Evolutionary conservation across 2,797 vertebrate genomes (phyloP), one percentile per base, ranked within the genome.

Genomic region (Jordanella pulchra): DNA sequence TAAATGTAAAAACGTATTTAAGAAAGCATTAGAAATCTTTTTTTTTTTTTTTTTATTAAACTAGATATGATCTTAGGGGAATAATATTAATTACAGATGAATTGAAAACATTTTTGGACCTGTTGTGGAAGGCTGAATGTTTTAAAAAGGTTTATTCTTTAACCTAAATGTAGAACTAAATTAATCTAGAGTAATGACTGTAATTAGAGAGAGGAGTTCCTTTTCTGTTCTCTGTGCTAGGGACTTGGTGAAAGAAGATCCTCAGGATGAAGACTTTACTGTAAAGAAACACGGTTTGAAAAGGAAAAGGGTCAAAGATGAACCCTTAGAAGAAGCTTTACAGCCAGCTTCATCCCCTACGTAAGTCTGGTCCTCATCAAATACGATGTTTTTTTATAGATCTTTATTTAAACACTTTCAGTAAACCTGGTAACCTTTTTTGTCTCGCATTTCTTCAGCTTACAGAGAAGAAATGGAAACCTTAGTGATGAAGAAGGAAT

Each of bases 261-360:
- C 53, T 21, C 75, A 86, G 30, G 86, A 90, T 21, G 69, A 77
- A 1, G 92, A 93, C 75, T 94, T 93, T 25, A 74, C 76, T 13
- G n/a, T 25, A 28, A 86, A 87, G 75, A 89, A 87, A 77, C 92
- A 70, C 71, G 88, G 89, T 23, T 50, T 82, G 78, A 95, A 92
- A 83, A 87, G 92, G 70, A 93, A 92, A 83, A 80, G 87, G 65
- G 30, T 85, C 3, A 90, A 92, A 69, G 90, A 91, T 25, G 89
- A 92, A 15, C 54, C 70, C 6, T 7, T 9, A 2, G 89, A 89
- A 2, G 77, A 42, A 13, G 7, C 67, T 10, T 79, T 74, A 23
- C 28, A 54, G 17, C 47, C 76, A 18, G 13, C 65, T 23, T 58
- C 42, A 56, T 71, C 63, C 44, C 45, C 79, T 17, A 1, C 2